Conservation (phyloP, 2,113 vertebrate genomes). For the Macheiramphus alcinus region DNA sequence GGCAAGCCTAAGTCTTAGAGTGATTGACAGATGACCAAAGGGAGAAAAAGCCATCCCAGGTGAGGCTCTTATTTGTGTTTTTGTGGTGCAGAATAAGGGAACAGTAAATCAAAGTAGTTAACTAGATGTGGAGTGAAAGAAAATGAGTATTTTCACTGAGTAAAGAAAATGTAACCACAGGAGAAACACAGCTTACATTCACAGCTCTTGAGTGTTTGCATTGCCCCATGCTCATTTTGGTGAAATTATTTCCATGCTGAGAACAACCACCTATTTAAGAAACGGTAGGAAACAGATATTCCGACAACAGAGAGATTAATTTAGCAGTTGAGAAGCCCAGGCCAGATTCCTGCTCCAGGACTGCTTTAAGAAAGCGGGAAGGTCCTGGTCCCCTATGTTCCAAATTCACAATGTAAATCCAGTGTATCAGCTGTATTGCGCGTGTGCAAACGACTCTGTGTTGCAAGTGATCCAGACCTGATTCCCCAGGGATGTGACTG, state of each 20-base stretch:
- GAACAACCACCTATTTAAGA: background rate
- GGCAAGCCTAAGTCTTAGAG: background rate
- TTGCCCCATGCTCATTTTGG: background rate
- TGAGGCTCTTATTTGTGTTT: background rate
- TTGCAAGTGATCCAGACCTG: background rate
- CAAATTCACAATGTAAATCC: background rate
- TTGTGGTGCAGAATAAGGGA: background rate
- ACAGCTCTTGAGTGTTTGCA: background rate
- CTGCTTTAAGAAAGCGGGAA: background rate
- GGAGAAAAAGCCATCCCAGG: background rate
- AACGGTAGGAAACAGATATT: background rate
- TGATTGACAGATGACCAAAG: background rate
- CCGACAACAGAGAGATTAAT: background rate
- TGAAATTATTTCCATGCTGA: background rate
- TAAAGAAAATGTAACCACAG: background rate
- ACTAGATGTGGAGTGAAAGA: background rate
- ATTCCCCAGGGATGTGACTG: background rate
- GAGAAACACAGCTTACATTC: background rate
- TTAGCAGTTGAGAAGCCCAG: background rate
- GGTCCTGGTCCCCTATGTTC: background rate
- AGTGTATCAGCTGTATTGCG: background rate
- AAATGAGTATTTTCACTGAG: background rate
- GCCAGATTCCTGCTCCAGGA: background rate
- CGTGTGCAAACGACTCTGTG: accelerated
- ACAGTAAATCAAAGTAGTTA: background rate